A percentile compares a stretch with the other conserved stretches of the same genome.
phyloP scores from a whole-genome alignment of 53 echinoderm and acorn worm species.

The Henricia sp. region DNA sequence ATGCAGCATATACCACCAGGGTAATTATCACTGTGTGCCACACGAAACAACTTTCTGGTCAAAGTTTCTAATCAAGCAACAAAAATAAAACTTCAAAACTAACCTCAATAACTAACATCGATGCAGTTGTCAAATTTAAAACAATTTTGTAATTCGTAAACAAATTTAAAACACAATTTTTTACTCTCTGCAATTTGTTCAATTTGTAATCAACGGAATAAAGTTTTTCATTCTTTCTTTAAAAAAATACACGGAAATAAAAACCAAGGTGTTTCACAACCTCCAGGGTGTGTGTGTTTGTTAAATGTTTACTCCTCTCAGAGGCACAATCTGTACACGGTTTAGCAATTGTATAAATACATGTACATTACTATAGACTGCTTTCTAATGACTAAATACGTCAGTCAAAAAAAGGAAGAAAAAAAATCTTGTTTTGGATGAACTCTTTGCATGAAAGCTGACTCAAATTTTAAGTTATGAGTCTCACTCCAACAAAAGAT shows the following conservation, averaged over 20 bases:
- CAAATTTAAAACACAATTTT: neutral
- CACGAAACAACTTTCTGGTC: neutral
- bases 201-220: constrained; percentile 16
- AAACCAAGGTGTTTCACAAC: constrained; percentile 54
- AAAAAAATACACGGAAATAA: constrained; percentile 48
- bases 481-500: no score
- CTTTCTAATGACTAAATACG: no score
- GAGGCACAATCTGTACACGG: constrained; percentile 31
- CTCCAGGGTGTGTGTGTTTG: constrained; percentile 50
- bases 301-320: constrained; percentile 34
- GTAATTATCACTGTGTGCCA: neutral
- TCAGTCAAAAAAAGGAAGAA: no score
- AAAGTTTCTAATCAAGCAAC: neutral
- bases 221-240: constrained; percentile 20
- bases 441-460: no score
- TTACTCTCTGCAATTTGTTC: neutral
- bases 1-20: constrained; percentile 21
- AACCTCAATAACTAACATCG: neutral
- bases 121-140: neutral
- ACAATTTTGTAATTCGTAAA: neutral
- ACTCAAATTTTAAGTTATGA: no score
- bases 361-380: no score
- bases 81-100: neutral
- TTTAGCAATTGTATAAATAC: no score
- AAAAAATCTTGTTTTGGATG: no score